Evolutionary conservation across 2,113 vertebrate genomes (phyloP).

Genomic region (Gymnarchus niloticus): DNA sequence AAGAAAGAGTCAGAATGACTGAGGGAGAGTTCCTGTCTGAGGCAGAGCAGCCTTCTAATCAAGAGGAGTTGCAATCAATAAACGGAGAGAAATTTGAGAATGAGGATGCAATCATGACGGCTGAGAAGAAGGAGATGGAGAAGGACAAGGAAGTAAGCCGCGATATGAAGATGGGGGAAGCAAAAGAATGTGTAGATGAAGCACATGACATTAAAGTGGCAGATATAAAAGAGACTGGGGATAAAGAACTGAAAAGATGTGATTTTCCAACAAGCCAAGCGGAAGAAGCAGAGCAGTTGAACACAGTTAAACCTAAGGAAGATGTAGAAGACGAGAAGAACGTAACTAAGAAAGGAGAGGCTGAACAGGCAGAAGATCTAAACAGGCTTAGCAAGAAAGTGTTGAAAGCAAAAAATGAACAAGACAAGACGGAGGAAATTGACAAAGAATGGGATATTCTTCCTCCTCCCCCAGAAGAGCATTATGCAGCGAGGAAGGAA

Average conservation of each 20-base stretch:
- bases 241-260: slow-evolving; percentile 64
- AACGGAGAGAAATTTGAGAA: slow-evolving; percentile 60
- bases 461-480: slow-evolving; percentile 38
- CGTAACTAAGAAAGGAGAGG: slow-evolving; percentile 79
- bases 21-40: slow-evolving; percentile 39
- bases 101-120: slow-evolving; percentile 57
- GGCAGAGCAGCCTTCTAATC: slow-evolving; percentile 42
- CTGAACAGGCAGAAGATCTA: slow-evolving; percentile 81
- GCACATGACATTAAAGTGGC: slow-evolving; percentile 55
- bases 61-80: slow-evolving; percentile 41
- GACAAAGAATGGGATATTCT: slow-evolving; percentile 30
- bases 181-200: slow-evolving; percentile 52
- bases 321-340: slow-evolving; percentile 65
- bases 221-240: slow-evolving; percentile 56
- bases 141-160: slow-evolving; percentile 66
- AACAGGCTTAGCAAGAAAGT: slow-evolving; percentile 65
- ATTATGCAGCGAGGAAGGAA: slow-evolving; percentile 47
- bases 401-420: slow-evolving; percentile 48
- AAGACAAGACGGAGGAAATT: slow-evolving; percentile 46
- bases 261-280: slow-evolving; percentile 40
- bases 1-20: slow-evolving; percentile 27
- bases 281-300: slow-evolving; percentile 42
- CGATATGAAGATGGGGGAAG: slow-evolving; percentile 51
- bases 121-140: slow-evolving; percentile 48
- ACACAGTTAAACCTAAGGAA: slow-evolving; percentile 55